These are phyloP conservation scores for Sternotherus odoratus DNA, from an alignment of 2,797 vertebrate genomes.

Conservation along the genomic window DNA sequence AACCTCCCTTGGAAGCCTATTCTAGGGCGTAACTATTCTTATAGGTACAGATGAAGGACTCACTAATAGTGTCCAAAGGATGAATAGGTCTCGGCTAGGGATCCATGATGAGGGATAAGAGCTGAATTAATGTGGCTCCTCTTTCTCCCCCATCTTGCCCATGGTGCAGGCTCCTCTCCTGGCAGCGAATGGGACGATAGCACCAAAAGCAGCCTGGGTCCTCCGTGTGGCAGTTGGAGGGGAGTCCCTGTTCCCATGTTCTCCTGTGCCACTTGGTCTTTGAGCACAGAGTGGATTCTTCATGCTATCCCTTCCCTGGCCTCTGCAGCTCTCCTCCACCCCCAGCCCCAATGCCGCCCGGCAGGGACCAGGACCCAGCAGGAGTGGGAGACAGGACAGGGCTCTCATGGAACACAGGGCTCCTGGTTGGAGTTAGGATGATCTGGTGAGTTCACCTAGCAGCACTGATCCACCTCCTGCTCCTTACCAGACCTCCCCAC, in stretches of 20 bases:
- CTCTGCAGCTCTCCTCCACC: not conserved
- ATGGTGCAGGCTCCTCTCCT: not conserved
- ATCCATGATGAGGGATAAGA: not conserved
- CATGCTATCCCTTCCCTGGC: not conserved
- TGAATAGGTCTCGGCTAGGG: not conserved
- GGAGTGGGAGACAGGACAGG: too few species aligned
- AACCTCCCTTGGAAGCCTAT: not conserved
- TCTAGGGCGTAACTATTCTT: not conserved
- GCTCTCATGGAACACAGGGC: not conserved
- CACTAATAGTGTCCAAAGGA: too few species aligned
- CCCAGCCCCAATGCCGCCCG: not conserved
- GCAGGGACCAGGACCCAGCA: not conserved
- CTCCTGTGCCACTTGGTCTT: accelerated
- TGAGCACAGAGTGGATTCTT: not conserved
- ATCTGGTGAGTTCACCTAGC: not conserved
- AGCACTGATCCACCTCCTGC: not conserved
- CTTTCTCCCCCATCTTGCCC: not conserved
- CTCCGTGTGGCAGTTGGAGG: accelerated
- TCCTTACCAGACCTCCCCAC: not conserved
- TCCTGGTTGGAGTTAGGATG: not conserved
- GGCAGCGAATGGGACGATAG: not conserved
- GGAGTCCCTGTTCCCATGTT: not conserved
- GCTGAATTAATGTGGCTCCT: not conserved
- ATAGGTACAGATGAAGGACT: not conserved
- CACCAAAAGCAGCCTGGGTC: not conserved